phyloP scores from a whole-genome alignment of 2,113 vertebrate genomes.

The Pongo abelii region DNA sequence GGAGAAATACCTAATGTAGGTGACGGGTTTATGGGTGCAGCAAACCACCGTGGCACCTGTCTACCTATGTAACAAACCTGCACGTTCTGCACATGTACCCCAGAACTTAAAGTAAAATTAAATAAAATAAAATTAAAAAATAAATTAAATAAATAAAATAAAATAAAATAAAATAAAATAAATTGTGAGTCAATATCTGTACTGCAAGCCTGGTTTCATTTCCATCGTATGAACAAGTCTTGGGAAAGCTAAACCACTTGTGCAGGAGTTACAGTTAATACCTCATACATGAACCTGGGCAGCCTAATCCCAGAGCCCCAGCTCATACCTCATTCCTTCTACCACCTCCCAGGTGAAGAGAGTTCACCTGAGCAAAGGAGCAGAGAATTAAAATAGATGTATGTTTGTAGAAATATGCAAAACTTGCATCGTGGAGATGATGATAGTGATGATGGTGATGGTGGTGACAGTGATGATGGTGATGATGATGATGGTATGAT shows the following conservation, averaged over 20 bases:
- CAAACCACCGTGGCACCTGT: too few relatives aligned
- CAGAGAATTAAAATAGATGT: not conserved
- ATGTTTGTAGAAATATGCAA: not conserved
- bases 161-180: too few relatives aligned
- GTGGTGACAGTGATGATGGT: accelerated
- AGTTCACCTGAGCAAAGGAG: not conserved
- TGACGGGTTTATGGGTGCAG: too few relatives aligned
- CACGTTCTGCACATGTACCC: too few relatives aligned
- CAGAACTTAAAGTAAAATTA: too few relatives aligned
- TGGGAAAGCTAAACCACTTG: not conserved
- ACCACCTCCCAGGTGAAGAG: not conserved
- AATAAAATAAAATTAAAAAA: too few relatives aligned
- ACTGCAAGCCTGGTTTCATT: not conserved
- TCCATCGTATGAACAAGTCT: not conserved
- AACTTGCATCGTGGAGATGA: too few relatives aligned
- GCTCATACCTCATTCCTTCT: not conserved
- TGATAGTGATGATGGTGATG: not conserved
- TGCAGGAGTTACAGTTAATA: not conserved
- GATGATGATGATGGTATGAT: too few relatives aligned
- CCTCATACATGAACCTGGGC: accelerated
- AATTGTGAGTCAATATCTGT: not conserved
- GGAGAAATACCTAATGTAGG: too few relatives aligned
- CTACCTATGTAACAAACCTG: too few relatives aligned
- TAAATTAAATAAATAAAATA: too few relatives aligned
- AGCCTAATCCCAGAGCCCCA: not conserved